Evolutionary conservation across 2,797 vertebrate genomes (phyloP), one percentile per base, ranked within the genome.

Genomic region (Acropternis orthonyx): DNA sequence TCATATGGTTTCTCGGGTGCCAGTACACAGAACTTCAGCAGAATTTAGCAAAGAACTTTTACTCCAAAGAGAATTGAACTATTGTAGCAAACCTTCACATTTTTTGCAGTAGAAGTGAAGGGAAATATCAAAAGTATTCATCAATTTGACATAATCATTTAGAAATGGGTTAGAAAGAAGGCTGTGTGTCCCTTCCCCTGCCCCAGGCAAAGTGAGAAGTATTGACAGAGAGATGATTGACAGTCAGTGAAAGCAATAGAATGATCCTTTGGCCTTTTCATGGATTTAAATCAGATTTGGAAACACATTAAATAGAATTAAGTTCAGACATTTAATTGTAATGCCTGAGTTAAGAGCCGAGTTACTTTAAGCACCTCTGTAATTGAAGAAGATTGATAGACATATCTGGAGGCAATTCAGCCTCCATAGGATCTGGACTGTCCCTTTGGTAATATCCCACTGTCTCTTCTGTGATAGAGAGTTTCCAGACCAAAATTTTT

Each of bases 301-400:
- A 91, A 91, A 55, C 51, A 75, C 36, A 77, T 90, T 75, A 62
- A 85, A 92, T 89, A 75, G 49, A 86, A 68, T 95, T 85, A 95
- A 63, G 43, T 92, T 79, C 63, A 87, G 86, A 55, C 62, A 73
- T 96, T 94, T 94, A 92, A 89, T 82, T 91, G 55, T 52, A 91
- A 89, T 66, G 51, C 55, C 54, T 37, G 36, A 84, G 28, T 92
- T 93, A 94, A 92, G n/a, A 92, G 71, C 75, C 66, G 51, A 94
- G 74, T 93, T 91, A 75, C 80, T 89, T 87, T 89, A 89, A 94
- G 36, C 55, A 76, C 74, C 32, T 82, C 51, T 89, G 17, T 91
- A 87, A 92, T 55, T 85, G 78, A 87, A 69, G 74, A 84, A 87
- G 86, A 79, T 85, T 93, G 89, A 92, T 82, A 62, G 92, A 62